These are phyloP conservation scores for Antheraea mylitta DNA, from an alignment of 1,140 invertebrate species.

Conservation along the genomic window DNA sequence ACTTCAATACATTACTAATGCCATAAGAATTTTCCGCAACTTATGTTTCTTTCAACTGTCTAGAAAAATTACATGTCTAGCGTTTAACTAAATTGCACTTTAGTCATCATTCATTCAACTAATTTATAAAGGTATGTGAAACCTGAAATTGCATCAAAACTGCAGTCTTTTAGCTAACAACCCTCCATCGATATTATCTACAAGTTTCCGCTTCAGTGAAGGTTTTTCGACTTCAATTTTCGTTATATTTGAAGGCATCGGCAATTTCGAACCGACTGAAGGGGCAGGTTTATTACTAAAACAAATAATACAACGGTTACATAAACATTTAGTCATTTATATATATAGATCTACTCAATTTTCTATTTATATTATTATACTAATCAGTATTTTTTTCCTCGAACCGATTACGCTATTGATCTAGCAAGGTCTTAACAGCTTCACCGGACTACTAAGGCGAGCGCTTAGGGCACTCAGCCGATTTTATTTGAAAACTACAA, in stretches of 20 bases:
- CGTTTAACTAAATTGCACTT: conserved; percentile 40
- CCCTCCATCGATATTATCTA: conserved; percentile 85
- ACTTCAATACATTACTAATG: background rate
- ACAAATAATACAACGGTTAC: conserved; percentile 25
- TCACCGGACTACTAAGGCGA: too few relatives aligned
- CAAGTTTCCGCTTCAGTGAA: conserved; percentile 87
- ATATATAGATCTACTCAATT: too few relatives aligned
- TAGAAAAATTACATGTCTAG: conserved; percentile 1
- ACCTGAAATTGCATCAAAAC: conserved; percentile 64
- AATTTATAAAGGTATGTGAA: conserved; percentile 13
- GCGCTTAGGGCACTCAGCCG: too few relatives aligned
- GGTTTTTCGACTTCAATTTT: conserved; percentile 81
- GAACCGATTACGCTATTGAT: too few relatives aligned
- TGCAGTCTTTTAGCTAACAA: conserved; percentile 83
- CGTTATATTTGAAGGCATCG: conserved; percentile 84
- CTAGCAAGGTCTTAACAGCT: too few relatives aligned
- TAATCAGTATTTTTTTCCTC: too few relatives aligned
- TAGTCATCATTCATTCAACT: conserved; percentile 32
- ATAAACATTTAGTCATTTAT: conserved; percentile 3
- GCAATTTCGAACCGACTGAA: conserved; percentile 88
- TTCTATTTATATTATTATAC: too few relatives aligned
- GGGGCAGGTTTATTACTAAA: conserved; percentile 93
- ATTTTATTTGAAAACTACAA: too few relatives aligned
- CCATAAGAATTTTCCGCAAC: background rate
- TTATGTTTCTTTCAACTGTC: background rate